Percentiles rank a stretch among this genome's conserved stretches.
Conservation (phyloP, 1,140 invertebrate species). For the Cyclina sinensis region DNA sequence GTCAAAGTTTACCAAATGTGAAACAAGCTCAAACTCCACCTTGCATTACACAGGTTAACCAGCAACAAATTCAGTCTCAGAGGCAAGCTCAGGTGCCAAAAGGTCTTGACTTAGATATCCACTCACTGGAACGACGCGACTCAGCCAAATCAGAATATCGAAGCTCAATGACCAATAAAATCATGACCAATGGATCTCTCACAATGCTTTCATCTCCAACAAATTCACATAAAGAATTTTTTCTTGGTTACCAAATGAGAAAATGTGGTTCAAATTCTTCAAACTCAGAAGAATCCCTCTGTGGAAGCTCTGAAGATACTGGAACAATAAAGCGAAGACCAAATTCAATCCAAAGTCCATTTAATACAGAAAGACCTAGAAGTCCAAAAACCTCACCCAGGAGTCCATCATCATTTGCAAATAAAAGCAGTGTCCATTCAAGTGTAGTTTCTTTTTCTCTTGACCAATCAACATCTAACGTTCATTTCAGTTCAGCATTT, state of each 20-base stretch:
- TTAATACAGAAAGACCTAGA: conserved; percentile 61
- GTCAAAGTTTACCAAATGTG: background rate
- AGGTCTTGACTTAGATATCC: conserved; percentile 70
- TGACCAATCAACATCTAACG: conserved; percentile 55
- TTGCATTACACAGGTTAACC: conserved; percentile 4
- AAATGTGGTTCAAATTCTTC: conserved; percentile 89
- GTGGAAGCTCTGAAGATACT: conserved; percentile 88
- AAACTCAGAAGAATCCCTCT: conserved; percentile 94
- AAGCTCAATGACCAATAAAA: conserved; percentile 86
- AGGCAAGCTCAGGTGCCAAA: conserved; percentile 70
- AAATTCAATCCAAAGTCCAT: conserved; percentile 52
- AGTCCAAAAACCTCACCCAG: conserved; percentile 56
- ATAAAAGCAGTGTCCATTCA: conserved; percentile 39
- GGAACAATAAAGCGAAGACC: conserved; percentile 88
- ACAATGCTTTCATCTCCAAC: conserved; percentile 81
- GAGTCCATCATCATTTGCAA: conserved; percentile 20
- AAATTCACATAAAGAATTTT: conserved; percentile 81
- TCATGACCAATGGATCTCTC: conserved; percentile 85
- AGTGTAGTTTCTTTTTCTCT: background rate
- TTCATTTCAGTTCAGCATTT: conserved; percentile 49
- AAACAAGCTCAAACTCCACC: conserved; percentile 14
- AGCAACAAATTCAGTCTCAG: conserved; percentile 11
- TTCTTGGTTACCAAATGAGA: conserved; percentile 77
- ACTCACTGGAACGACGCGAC: conserved; percentile 77
- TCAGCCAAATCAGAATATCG: conserved; percentile 74